phyloP scores from a whole-genome alignment of 35 echinoderm and acorn worm genomes.

The Diadema setosum region DNA sequence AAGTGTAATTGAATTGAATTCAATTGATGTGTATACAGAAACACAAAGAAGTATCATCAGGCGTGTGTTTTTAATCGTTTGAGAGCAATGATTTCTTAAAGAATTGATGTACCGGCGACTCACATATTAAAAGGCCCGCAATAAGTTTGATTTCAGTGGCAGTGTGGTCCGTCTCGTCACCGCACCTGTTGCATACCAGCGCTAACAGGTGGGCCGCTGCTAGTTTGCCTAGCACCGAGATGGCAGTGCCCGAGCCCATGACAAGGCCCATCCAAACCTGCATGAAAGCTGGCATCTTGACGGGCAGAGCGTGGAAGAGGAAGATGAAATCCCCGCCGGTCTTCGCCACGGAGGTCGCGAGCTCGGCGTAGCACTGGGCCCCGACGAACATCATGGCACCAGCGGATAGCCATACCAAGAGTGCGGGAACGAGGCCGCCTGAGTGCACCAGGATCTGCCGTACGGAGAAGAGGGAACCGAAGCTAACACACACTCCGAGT shows the following conservation, averaged over 20 bases:
- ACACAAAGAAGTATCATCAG: no score
- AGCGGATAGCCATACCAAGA: slow-evolving; percentile 54
- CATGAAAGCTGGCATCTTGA: slow-evolving; percentile 68
- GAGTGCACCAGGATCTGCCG: slow-evolving; percentile 26
- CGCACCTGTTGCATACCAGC: slow-evolving; percentile 1
- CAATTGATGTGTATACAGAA: no score
- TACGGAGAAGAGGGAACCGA: slow-evolving; percentile 18
- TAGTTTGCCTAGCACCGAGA: slow-evolving; percentile 22
- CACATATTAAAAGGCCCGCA: slow-evolving; percentile 54
- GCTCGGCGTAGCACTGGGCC: slow-evolving; percentile 78
- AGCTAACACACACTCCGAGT: slow-evolving; percentile 44
- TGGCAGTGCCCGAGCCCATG: slow-evolving; percentile 33
- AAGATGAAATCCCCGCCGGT: slow-evolving; percentile 63
- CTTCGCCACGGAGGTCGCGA: slow-evolving; percentile 37
- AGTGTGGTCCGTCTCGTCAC: background rate
- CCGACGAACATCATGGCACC: slow-evolving; percentile 66
- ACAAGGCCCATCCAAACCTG: slow-evolving; percentile 74
- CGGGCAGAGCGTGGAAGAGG: slow-evolving; percentile 39
- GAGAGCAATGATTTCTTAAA: no score
- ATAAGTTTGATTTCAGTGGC: slow-evolving; percentile 26
- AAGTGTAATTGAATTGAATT: no score
- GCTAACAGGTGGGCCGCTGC: slow-evolving; percentile 6
- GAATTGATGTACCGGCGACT: no score
- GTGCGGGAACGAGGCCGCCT: slow-evolving; percentile 55
- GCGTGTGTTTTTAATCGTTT: no score